Percentiles rank a stretch among this genome's conserved stretches.
Evolutionary conservation across 2,888 invertebrate species (phyloP).

Genomic region (Eristalis intricaria): DNA sequence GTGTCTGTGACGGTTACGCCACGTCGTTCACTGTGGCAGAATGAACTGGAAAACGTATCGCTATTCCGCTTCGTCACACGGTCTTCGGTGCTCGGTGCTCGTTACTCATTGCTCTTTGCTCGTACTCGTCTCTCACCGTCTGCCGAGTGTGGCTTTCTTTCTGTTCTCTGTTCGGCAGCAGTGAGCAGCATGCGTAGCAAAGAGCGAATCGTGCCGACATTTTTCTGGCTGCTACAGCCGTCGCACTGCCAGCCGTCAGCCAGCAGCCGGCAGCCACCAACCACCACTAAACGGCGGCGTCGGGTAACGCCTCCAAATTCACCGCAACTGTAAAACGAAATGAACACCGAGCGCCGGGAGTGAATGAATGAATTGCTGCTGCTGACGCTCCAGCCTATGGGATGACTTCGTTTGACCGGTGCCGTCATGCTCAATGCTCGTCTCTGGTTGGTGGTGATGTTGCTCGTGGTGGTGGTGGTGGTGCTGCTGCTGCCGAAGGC

Average conservation of each 20-base stretch:
- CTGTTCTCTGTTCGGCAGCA: slow-evolving; percentile 36
- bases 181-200: slow-evolving; percentile 68
- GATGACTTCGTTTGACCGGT: slow-evolving; percentile 53
- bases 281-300: slow-evolving; percentile 24
- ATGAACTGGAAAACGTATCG: slow-evolving; percentile 71
- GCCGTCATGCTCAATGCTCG: slow-evolving; percentile 62
- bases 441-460: slow-evolving; percentile 60
- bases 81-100: not conserved
- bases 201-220: slow-evolving; percentile 66
- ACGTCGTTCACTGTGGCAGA: slow-evolving; percentile 67
- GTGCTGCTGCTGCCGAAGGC: slow-evolving; percentile 37
- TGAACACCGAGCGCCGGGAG: slow-evolving; percentile 35
- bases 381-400: slow-evolving; percentile 50
- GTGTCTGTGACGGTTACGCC: slow-evolving; percentile 71
- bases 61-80: slow-evolving; percentile 67
- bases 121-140: not conserved
- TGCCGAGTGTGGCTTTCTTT: not conserved
- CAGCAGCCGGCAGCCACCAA: slow-evolving; percentile 1
- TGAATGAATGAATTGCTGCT: slow-evolving; percentile 43
- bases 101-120: not conserved
- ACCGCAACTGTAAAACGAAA: slow-evolving; percentile 68
- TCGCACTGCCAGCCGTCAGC: not conserved
- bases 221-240: slow-evolving; percentile 46
- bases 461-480: slow-evolving; percentile 21
- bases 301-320: slow-evolving; percentile 62